A percentile compares a stretch with the other conserved stretches of the same genome.
Conservation (phyloP, 2,888 invertebrate genomes). For the Allacma fusca region DNA sequence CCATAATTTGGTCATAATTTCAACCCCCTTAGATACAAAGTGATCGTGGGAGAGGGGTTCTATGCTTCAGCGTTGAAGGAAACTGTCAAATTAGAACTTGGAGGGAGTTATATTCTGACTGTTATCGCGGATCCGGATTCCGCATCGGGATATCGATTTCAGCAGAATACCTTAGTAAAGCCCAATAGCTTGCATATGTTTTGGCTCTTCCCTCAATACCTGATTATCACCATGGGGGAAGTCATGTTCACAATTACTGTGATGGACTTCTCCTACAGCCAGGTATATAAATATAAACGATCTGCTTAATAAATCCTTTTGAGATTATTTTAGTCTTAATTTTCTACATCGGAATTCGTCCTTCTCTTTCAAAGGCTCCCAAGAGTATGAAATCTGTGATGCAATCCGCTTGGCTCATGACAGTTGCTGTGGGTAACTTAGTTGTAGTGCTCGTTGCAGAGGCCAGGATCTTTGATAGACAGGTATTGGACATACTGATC, state of each 20-base stretch:
- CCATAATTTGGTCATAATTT: no score
- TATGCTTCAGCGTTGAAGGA: not conserved
- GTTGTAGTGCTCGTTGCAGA: constrained; percentile 91
- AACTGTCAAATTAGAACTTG: not conserved
- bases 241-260: constrained; percentile 97
- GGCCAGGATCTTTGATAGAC: constrained; percentile 76
- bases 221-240: constrained; percentile 89
- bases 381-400: constrained; percentile 76
- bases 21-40: not conserved
- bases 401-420: constrained; percentile 90
- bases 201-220: constrained; percentile 89
- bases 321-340: no score
- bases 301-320: no score
- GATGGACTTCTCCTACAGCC: constrained; percentile 93
- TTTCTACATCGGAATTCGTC: no score
- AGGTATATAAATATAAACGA: no score
- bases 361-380: no score
- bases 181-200: constrained; percentile 81
- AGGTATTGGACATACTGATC: constrained; percentile 67
- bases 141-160: not conserved
- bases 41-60: not conserved
- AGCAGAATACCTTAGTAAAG: constrained; percentile 67
- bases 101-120: constrained; percentile 30
- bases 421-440: constrained; percentile 91
- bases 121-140: not conserved